A percentile compares a stretch with the other conserved stretches of the same genome.
phyloP scores from a whole-genome alignment of 1,140 invertebrate species.

The Hyles vespertilio region DNA sequence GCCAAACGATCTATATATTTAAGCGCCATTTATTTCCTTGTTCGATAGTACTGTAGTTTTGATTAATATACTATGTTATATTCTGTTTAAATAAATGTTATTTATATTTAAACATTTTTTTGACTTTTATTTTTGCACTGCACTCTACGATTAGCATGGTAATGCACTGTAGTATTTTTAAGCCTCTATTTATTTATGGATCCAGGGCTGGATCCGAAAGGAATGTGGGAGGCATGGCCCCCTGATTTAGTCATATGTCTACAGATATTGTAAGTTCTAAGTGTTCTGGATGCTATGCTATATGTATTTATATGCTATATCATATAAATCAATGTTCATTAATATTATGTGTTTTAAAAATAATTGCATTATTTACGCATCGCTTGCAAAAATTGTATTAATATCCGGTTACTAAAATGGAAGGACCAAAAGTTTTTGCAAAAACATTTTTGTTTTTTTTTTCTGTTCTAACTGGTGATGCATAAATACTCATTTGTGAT shows the following conservation, averaged over 20 bases:
- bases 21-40: background rate
- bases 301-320: no score
- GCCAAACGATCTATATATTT: slow-evolving; percentile 8
- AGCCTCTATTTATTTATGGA: background rate
- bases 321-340: no score
- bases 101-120: slow-evolving; percentile 47
- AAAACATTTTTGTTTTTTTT: slow-evolving; percentile 2
- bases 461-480: background rate
- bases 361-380: background rate
- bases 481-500: slow-evolving; percentile 36
- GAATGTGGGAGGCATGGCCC: no score
- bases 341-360: background rate
- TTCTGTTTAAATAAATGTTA: slow-evolving; percentile 51
- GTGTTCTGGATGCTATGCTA: no score
- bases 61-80: slow-evolving; percentile 16
- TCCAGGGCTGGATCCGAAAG: no score
- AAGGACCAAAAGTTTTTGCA: background rate
- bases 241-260: background rate
- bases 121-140: slow-evolving; percentile 59
- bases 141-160: slow-evolving; percentile 11
- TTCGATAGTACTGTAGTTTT: slow-evolving; percentile 12
- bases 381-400: background rate
- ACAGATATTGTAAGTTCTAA: no score
- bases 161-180: slow-evolving; percentile 19
- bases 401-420: background rate